phyloP scores from a whole-genome alignment of 2,113 vertebrate genomes.

The Paraplagusia blochii region DNA sequence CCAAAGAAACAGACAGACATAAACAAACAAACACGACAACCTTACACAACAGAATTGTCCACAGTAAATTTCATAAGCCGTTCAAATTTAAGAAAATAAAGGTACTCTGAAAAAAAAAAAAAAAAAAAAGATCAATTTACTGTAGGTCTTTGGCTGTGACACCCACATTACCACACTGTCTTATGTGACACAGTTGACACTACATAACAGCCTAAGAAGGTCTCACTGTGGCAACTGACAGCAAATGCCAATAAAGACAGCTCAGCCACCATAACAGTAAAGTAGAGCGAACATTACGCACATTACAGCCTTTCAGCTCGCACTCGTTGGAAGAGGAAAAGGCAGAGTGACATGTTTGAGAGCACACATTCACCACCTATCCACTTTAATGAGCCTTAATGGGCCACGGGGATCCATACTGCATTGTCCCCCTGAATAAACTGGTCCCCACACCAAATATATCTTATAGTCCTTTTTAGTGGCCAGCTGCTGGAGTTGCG shows the following conservation, averaged over 20 bases:
- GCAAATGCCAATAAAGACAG: not conserved
- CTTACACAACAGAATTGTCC: too few relatives aligned
- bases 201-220: not conserved
- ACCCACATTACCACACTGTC: not conserved
- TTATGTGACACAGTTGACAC: not conserved
- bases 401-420: conserved; percentile 37
- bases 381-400: conserved; percentile 48
- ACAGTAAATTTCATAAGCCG: too few relatives aligned
- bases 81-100: too few relatives aligned
- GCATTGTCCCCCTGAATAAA: conserved; percentile 51
- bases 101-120: too few relatives aligned
- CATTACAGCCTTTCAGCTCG: not conserved
- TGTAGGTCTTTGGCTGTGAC: not conserved
- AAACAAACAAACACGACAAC: too few relatives aligned
- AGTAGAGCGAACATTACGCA: not conserved
- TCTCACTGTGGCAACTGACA: not conserved
- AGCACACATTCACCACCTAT: conserved; percentile 25
- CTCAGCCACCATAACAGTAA: not conserved
- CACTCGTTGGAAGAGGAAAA: conserved; percentile 3
- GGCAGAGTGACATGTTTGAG: conserved; percentile 14
- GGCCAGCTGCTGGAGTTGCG: conserved; percentile 44
- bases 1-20: too few relatives aligned
- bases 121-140: too few relatives aligned
- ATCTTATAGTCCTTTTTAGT: conserved; percentile 55
- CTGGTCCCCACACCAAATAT: conserved; percentile 34